Conservation (phyloP, 2,797 vertebrate species). For the Sebastes minor region DNA sequence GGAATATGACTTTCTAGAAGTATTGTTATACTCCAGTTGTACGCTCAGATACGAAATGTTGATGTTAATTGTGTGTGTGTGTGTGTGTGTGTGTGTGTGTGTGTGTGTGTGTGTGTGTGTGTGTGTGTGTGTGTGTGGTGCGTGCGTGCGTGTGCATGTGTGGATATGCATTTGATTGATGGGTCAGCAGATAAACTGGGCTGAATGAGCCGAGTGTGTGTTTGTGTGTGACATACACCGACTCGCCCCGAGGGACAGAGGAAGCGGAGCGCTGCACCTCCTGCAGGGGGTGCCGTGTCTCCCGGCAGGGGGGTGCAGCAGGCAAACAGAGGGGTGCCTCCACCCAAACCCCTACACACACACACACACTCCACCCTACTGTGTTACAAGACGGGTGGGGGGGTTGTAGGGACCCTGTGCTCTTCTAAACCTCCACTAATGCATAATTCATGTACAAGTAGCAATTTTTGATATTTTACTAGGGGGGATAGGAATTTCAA, state of each 20-base stretch:
- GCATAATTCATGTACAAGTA: constrained; percentile 98
- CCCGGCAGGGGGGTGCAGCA: constrained; percentile 79
- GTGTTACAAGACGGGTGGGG: constrained; percentile 56
- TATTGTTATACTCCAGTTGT: constrained; percentile 6
- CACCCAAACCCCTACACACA: constrained; percentile 81
- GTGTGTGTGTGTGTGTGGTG: constrained; percentile 13
- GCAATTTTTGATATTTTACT: constrained; percentile 96
- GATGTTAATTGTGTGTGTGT: constrained; percentile 29
- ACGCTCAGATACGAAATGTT: constrained; percentile 28
- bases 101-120: constrained; percentile 8
- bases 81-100: neutral
- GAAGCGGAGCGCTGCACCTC: constrained; percentile 80
- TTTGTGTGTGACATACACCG: constrained; percentile 67
- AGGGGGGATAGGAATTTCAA: constrained; percentile 90
- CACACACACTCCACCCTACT: constrained; percentile 76
- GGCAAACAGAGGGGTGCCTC: constrained; percentile 81
- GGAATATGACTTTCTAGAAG: constrained; percentile 3
- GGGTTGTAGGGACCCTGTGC: constrained; percentile 73
- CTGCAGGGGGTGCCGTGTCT: constrained; percentile 85
- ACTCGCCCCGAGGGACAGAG: constrained; percentile 78
- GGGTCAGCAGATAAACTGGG: constrained; percentile 73
- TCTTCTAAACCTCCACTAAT: constrained; percentile 92
- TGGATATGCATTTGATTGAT: constrained; percentile 73
- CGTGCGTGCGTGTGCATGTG: constrained; percentile 4
- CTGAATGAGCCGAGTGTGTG: constrained; percentile 55